phyloP scores from a whole-genome alignment of 2,113 vertebrate genomes.

The Ahaetulla prasina region DNA sequence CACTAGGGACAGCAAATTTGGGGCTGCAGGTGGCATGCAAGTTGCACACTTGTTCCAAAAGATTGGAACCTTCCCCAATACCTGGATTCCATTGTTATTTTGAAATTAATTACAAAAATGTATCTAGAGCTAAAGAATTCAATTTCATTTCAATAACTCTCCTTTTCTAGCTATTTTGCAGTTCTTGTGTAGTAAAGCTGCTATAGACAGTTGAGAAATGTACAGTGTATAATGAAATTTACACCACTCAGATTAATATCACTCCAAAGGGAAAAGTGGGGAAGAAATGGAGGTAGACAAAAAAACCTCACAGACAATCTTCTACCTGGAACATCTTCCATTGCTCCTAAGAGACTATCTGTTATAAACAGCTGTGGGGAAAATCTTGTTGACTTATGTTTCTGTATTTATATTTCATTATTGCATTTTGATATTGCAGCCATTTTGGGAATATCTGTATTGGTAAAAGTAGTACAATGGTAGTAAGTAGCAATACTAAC shows the following conservation, averaged over 20 bases:
- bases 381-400: neutral
- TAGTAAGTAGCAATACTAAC: too few relatives aligned
- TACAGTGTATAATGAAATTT: neutral
- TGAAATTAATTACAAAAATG: neutral
- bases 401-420: neutral
- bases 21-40: neutral
- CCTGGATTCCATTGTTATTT: neutral
- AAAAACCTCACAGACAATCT: neutral
- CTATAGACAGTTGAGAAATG: neutral
- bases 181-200: neutral
- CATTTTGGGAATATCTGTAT: neutral
- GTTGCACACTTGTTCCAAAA: neutral
- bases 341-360: neutral
- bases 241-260: neutral
- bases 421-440: neutral
- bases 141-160: neutral
- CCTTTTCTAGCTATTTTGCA: neutral
- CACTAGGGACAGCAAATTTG: neutral
- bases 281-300: neutral
- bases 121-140: neutral
- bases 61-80: neutral
- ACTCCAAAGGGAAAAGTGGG: neutral
- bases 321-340: neutral
- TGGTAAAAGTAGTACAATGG: neutral
- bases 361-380: neutral